Percentiles rank a stretch among this genome's conserved stretches.
Evolutionary conservation across 2,797 vertebrate species (phyloP).

Genomic region (Sciurus carolinensis): DNA sequence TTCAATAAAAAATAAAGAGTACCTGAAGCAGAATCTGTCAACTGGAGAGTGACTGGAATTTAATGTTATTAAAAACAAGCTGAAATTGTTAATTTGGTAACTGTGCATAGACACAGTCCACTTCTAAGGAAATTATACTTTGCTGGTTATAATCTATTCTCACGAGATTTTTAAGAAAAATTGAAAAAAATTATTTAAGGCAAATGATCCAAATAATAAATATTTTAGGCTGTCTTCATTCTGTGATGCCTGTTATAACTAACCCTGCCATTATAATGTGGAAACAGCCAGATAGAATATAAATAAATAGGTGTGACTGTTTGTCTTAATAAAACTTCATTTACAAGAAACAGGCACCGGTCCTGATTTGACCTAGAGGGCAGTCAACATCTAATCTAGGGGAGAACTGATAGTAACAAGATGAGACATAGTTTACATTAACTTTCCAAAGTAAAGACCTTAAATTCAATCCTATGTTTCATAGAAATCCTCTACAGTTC

Average conservation of each 20-base stretch:
- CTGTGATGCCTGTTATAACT: not conserved
- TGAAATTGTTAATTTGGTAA: conserved; percentile 4
- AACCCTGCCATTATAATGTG: not conserved
- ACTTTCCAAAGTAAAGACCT: not conserved
- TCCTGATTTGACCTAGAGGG: not conserved
- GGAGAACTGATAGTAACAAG: not conserved
- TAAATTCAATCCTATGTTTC: not conserved
- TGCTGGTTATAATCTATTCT: not conserved
- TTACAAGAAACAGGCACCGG: not conserved
- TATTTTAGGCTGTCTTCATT: not conserved
- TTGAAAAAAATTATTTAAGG: not conserved
- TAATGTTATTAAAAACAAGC: not conserved
- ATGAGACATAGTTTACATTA: not conserved
- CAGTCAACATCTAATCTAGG: not conserved
- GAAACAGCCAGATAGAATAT: not conserved
- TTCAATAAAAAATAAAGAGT: conserved; percentile 45
- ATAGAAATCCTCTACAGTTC: not conserved
- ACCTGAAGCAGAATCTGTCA: not conserved
- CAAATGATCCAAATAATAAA: not conserved
- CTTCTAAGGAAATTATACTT: conserved; percentile 22
- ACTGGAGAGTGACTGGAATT: not conserved
- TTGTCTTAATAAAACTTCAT: conserved; percentile 1
- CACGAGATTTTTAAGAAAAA: not conserved
- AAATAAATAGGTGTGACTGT: not conserved
- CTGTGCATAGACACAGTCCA: not conserved